Base-by-base conservation (phyloP, 2,888 invertebrate species). In the Epistrophella euchroma region DNA sequence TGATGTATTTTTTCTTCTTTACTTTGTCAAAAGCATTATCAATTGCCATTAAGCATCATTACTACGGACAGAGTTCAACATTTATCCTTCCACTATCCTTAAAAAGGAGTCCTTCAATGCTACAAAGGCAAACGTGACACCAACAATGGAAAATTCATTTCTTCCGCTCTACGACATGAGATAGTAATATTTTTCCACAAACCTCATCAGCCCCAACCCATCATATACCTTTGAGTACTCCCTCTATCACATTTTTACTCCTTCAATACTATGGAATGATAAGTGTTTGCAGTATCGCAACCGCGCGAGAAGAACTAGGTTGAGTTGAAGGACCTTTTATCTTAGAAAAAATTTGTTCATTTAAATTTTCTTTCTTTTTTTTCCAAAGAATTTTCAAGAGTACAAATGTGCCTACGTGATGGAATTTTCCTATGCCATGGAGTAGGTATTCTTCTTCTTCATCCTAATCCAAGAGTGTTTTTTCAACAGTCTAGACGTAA, bases 311-410 rank as follows among this genome's bases (percentile, higher is more conserved):
- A 52, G 43, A 56, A 78, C 58, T 82, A 74, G 82, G 74, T 78
- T 82, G 86, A 74, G 82, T 82, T 86, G 82, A 86, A 86, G 77
- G 86, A 86, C 82, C 86, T 37, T 68, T 50, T 52, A 68, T 68
- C 37, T 22, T 11, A 10, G 17, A 25, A 22, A 68, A 32, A 32
- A 47, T 35, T 52, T 45, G 17, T 64, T 45, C 47, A 64, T 50
- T 74, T 58, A 62, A 4, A 28, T 28, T 5, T 22, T 13, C 13
- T 6, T 50, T n/a, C n/a, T 19, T 62, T 28, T 17, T 55, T 35
- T 25, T 55, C 43, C 25, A 47, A 45, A 28, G 35, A 45, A 35
- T 68, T 68, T 68, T 52, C 52, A 68, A 22, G 52, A 52, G 11
- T 37, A 10, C n/a, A 22, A 60, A 60, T 64, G 64, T 60, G 60